Evolutionary conservation across 2,888 invertebrate genomes (phyloP), one percentile per base, ranked within the genome.

Genomic region (Polietes domitor): DNA sequence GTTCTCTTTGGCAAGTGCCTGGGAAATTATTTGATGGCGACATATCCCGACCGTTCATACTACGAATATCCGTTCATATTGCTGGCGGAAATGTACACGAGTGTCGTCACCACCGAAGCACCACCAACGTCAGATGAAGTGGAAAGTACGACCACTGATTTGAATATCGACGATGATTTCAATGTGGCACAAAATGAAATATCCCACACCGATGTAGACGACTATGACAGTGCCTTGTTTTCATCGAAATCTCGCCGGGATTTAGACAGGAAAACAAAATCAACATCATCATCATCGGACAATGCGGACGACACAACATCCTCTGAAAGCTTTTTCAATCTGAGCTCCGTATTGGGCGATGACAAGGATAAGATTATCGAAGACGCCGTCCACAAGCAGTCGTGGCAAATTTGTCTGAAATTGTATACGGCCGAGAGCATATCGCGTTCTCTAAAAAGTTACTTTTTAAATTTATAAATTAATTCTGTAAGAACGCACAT

Each of bases 111-210:
- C 1, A 19, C 24, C 7, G 28, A 41, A 1, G 43, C 71, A 0
- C 72, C 61, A 7, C 80, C 77, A 7, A 4, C 37, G 0, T 2
- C 68, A 1, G 65, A 70, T 9, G 74, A 77, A 15, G 21, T 24
- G 6, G 53, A 19, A 10, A 77, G 15, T 32, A 12, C 82, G 1
- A 80, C 76, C 9, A 80, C 76, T 6, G 72, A 77, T 0, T 7
- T 65, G 0, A 47, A 47, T 15, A 24, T 81, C n/a, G 53, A 71
- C 28, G 74, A 83, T 19, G 85, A 85, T 21, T 78, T 86, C 12
- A 85, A 87, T 61, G 65, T 87, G 17, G 86, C 87, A 74, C 88
- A 88, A 85, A 88, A 88, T 77, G 88, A 88, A 74, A 88, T 88
- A 72, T 78, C 84, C n/a, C 85, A 86, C 19, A 80, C 84, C 5